Percentiles rank a stretch among this genome's conserved stretches.
These are phyloP conservation scores for Mactra quadrangularis DNA, from an alignment of 1,140 invertebrate genomes.

Conservation along the genomic window DNA sequence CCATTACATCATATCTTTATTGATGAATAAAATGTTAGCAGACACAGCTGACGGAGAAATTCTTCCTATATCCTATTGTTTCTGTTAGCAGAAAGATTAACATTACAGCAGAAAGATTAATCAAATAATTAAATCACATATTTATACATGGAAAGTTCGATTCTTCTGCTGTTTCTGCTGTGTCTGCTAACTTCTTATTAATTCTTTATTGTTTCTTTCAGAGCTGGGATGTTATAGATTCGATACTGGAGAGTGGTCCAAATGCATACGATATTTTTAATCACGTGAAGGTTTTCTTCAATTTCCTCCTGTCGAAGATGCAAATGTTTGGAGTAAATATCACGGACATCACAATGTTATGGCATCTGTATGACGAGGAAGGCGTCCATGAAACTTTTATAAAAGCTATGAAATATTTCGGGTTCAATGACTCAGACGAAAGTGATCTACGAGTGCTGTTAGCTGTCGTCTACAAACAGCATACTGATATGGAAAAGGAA, in stretches of 20 bases:
- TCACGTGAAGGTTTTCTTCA: constrained; percentile 57
- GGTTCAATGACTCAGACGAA: constrained; percentile 29
- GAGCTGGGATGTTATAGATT: constrained; percentile 54
- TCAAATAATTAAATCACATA: too few species aligned
- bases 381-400: constrained; percentile 23
- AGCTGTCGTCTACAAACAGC: constrained; percentile 28
- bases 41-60: too few species aligned
- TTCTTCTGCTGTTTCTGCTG: too few species aligned
- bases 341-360: constrained; percentile 53
- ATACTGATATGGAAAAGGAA: constrained; percentile 33
- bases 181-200: too few species aligned
- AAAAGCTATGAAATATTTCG: constrained; percentile 19
- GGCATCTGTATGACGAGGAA: constrained; percentile 39
- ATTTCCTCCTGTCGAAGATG: constrained; percentile 52
- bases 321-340: constrained; percentile 10
- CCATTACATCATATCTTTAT: too few species aligned
- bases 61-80: too few species aligned
- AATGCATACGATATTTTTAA: constrained; percentile 21
- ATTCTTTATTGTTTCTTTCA: constrained; percentile 13
- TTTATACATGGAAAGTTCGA: too few species aligned
- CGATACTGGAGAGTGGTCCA: background rate
- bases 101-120: too few species aligned
- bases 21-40: too few species aligned
- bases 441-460: constrained; percentile 17
- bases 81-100: too few species aligned